Evolutionary conservation across 2,113 vertebrate genomes (phyloP).

Genomic region (Otocyon megalotis): DNA sequence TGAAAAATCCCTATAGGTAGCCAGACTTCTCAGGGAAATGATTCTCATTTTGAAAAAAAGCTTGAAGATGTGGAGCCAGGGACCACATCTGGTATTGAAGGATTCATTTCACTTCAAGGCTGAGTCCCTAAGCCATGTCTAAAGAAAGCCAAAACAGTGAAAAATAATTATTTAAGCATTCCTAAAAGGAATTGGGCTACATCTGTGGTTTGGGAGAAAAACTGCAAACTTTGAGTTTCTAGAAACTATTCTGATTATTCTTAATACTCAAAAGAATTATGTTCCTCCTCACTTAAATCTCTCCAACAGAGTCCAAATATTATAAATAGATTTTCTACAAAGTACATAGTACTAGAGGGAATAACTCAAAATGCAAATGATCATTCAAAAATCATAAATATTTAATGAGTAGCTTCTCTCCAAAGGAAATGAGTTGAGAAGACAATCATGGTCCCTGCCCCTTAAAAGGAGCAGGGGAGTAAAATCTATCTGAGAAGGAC

Average conservation of each 20-base stretch:
- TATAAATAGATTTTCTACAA: slow-evolving; percentile 27
- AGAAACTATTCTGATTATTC: slow-evolving; percentile 55
- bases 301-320: slow-evolving; percentile 11
- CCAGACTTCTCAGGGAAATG: background rate
- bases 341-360: background rate
- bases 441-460: background rate
- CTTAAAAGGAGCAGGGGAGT: background rate
- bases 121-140: background rate
- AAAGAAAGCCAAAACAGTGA: background rate
- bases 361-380: slow-evolving; percentile 48
- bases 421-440: slow-evolving; percentile 37
- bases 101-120: slow-evolving; percentile 25
- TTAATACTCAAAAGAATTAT: slow-evolving; percentile 52
- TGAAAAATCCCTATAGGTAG: background rate
- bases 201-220: background rate
- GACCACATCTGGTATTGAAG: background rate
- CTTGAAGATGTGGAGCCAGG: background rate
- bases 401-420: slow-evolving; percentile 40
- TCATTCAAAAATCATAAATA: slow-evolving; percentile 51
- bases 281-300: background rate
- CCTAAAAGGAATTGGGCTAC: background rate
- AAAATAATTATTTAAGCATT: background rate
- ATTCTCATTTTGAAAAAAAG: background rate
- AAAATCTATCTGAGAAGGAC: background rate
- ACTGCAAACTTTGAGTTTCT: background rate